A percentile compares a stretch with the other conserved stretches of the same genome.
Evolutionary conservation across 2,113 vertebrate species (phyloP).

Genomic region (Leptosomus discolor): DNA sequence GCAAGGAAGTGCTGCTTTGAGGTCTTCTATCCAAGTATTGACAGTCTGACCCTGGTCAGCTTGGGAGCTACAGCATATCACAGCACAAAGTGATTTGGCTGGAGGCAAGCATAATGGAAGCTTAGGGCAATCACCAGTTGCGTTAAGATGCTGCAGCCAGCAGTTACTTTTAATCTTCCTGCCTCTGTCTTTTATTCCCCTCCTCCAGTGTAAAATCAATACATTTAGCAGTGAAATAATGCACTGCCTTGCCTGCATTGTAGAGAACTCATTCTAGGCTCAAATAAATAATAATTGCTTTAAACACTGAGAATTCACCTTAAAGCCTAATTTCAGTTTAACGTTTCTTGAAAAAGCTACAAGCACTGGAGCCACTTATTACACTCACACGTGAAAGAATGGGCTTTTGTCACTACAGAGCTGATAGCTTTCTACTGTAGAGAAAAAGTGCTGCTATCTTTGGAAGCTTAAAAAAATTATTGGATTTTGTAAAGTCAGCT

Average conservation of each 20-base stretch:
- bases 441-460: background rate
- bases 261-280: background rate
- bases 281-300: slow-evolving; percentile 17
- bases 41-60: slow-evolving; percentile 56
- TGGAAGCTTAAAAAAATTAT: background rate
- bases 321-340: background rate
- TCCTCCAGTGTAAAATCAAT: slow-evolving; percentile 41
- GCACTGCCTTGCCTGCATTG: background rate
- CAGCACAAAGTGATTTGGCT: slow-evolving; percentile 60
- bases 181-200: slow-evolving; percentile 5
- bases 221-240: slow-evolving; percentile 37
- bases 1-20: slow-evolving; percentile 42
- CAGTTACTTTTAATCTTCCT: slow-evolving; percentile 51
- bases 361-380: background rate
- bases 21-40: slow-evolving; percentile 33
- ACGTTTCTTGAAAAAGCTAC: background rate
- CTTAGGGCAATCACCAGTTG: slow-evolving; percentile 44
- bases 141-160: slow-evolving; percentile 27
- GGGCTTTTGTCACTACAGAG: background rate
- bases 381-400: background rate
- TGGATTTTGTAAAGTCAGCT: background rate
- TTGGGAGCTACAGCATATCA: slow-evolving; percentile 46
- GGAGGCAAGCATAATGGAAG: slow-evolving; percentile 57
- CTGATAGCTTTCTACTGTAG: background rate
- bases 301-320: background rate